Conservation (phyloP, 2,113 vertebrate genomes). For the Ameiurus melas region DNA sequence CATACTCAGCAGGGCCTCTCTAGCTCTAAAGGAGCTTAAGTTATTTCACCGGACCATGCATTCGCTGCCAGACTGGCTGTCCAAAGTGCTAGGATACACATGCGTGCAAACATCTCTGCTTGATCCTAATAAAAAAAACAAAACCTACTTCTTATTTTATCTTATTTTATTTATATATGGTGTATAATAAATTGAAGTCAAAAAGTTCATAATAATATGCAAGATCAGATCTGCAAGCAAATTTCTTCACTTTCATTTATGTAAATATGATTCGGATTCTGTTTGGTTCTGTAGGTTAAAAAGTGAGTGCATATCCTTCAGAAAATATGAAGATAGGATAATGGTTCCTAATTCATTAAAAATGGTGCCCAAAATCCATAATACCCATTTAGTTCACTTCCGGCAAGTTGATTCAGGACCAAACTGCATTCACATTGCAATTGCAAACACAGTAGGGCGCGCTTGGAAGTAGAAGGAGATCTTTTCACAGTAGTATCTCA, state of each 20-base stretch:
- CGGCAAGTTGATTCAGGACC: neutral
- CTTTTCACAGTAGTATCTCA: neutral
- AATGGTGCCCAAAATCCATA: neutral
- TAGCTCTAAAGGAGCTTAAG: neutral
- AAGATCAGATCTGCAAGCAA: neutral
- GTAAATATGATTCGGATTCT: neutral
- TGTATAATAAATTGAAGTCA: neutral
- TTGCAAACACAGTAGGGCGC: neutral
- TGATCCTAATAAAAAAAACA: neutral
- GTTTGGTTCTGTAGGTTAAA: neutral
- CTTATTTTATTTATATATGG: neutral
- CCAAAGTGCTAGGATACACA: constrained; percentile 1
- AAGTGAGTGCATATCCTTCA: neutral
- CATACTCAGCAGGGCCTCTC: constrained; percentile 5
- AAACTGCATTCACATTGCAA: neutral
- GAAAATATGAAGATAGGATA: neutral
- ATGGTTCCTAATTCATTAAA: neutral
- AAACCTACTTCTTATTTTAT: neutral
- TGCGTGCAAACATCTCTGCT: neutral
- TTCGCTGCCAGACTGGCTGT: neutral
- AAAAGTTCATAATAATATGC: neutral
- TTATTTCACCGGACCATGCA: constrained; percentile 15
- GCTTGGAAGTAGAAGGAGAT: neutral
- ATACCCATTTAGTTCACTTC: neutral
- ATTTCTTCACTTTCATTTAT: neutral